A percentile compares a stretch with the other conserved stretches of the same genome.
Evolutionary conservation across 2,797 vertebrate species (phyloP).

Genomic region (Pteropus rufus): DNA sequence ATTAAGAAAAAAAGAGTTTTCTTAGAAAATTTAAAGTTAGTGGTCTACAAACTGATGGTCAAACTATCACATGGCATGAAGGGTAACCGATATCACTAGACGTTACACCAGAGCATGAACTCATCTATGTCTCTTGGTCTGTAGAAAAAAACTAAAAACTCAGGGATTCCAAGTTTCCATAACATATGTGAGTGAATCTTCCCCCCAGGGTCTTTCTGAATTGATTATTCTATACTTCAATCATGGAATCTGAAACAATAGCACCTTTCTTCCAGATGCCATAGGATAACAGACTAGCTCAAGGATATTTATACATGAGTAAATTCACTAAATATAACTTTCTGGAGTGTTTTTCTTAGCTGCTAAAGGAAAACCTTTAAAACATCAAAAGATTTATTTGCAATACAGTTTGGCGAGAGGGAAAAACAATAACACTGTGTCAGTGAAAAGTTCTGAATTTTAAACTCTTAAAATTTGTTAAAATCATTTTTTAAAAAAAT

Average conservation of each 20-base stretch:
- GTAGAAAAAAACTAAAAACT: neutral
- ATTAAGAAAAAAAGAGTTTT: neutral
- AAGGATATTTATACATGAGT: slow-evolving; percentile 65
- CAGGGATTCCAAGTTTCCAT: slow-evolving; percentile 55
- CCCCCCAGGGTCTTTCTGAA: slow-evolving; percentile 46
- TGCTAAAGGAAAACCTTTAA: slow-evolving; percentile 72
- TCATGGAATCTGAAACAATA: slow-evolving; percentile 68
- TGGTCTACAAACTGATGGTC: neutral
- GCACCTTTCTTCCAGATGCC: slow-evolving; percentile 77
- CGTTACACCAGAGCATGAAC: neutral
- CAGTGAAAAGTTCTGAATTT: slow-evolving; percentile 33
- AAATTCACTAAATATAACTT: slow-evolving; percentile 73
- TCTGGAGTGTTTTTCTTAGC: slow-evolving; percentile 71
- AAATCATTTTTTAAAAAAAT: neutral
- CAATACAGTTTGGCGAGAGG: slow-evolving; percentile 36
- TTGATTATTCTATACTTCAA: slow-evolving; percentile 70
- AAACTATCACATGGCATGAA: neutral
- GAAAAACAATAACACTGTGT: neutral
- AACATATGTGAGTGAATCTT: slow-evolving; percentile 58
- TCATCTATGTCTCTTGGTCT: neutral
- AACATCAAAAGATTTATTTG: slow-evolving; percentile 64
- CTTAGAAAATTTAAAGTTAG: neutral
- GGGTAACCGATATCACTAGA: neutral
- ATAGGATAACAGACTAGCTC: slow-evolving; percentile 62
- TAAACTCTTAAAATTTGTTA: slow-evolving; percentile 20